Percentiles rank a stretch among this genome's conserved stretches.
Conservation (phyloP, 2,797 vertebrate genomes). For the Eospalax fontanierii region DNA sequence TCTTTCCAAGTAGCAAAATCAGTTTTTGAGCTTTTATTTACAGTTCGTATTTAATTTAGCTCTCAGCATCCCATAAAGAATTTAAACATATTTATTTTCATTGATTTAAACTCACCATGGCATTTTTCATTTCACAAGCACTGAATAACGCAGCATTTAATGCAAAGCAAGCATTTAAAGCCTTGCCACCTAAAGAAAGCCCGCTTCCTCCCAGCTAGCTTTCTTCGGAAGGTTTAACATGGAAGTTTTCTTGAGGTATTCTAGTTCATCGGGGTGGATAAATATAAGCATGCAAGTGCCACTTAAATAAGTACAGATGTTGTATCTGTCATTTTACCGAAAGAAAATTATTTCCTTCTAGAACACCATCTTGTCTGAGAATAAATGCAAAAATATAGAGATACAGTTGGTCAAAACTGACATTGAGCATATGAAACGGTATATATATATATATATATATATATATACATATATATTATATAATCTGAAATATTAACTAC, state of each 20-base stretch:
- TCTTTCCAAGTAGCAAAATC: neutral
- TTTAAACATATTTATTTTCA: constrained; percentile 21
- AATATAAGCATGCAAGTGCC: neutral
- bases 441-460: no score
- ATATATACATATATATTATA: no score
- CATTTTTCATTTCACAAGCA: constrained; percentile 39
- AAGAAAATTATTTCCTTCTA: neutral
- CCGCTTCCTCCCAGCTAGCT: neutral
- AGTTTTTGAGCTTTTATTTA: constrained; percentile 25
- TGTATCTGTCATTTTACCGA: neutral
- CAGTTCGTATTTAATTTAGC: neutral
- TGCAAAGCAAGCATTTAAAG: neutral
- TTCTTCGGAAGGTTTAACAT: constrained; percentile 32
- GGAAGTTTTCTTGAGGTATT: neutral
- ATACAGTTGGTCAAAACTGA: neutral
- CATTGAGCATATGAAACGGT: constrained; percentile 33
- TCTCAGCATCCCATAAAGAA: neutral
- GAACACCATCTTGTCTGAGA: constrained; percentile 24
- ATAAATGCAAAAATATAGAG: constrained; percentile 30
- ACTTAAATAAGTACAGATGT: constrained; percentile 7
- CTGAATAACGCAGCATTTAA: constrained; percentile 14
- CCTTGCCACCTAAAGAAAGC: neutral
- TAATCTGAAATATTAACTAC: constrained; percentile 2
- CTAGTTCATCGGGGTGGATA: neutral
- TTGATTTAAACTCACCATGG: neutral